Percentiles rank a stretch among this genome's conserved stretches.
Conservation (phyloP, 2,888 invertebrate species). For the Catocala nupta region DNA sequence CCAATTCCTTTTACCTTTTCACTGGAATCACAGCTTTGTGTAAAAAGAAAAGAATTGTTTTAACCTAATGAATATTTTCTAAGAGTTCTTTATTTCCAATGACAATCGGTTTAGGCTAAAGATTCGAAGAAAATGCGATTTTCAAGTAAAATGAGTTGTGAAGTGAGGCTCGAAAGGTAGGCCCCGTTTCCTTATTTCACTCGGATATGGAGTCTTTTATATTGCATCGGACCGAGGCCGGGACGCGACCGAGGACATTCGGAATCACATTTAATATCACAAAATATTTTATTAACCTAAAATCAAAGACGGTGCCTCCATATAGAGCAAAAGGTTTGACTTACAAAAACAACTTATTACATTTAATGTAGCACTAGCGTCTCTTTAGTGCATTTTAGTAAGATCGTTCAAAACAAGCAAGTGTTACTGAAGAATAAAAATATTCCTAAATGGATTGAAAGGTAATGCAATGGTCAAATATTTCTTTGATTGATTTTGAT, state of each 20-base stretch:
- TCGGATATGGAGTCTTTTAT: conserved; percentile 9
- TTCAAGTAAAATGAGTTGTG: conserved; percentile 35
- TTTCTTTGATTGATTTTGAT: too few relatives aligned
- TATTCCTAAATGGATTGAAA: too few relatives aligned
- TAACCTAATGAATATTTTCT: conserved; percentile 16
- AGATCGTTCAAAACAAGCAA: too few relatives aligned
- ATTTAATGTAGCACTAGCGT: too few relatives aligned
- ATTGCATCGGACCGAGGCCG: background rate
- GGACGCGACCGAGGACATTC: background rate
- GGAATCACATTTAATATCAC: too few relatives aligned
- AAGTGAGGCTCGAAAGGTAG: conserved; percentile 29
- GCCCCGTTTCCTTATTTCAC: conserved; percentile 23
- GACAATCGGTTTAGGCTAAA: conserved; percentile 24
- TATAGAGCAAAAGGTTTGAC: too few relatives aligned
- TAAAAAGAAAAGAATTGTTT: conserved; percentile 16
- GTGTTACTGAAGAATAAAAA: too few relatives aligned
- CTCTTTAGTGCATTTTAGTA: too few relatives aligned
- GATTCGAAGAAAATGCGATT: conserved; percentile 32
- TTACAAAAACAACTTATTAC: too few relatives aligned
- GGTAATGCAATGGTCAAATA: too few relatives aligned
- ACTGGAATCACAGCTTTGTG: conserved; percentile 2
- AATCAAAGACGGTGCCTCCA: too few relatives aligned
- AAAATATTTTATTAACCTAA: too few relatives aligned
- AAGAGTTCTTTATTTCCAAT: conserved; percentile 14
- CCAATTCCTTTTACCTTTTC: conserved; percentile 3